Base-by-base conservation (phyloP, 2,888 invertebrate species). In the Dicycla oo region DNA sequence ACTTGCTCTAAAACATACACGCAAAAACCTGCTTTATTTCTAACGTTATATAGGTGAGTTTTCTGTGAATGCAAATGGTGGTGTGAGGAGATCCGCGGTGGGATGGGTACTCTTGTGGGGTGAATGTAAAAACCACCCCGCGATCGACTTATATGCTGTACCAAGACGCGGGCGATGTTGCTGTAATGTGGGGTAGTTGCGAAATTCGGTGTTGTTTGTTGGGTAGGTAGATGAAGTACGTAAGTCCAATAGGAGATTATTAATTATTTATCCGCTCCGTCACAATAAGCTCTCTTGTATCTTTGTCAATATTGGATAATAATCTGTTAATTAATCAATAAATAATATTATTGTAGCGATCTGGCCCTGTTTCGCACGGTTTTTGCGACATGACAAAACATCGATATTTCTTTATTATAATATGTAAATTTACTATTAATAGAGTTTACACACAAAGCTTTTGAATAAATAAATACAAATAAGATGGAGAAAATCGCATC, bases 131-230 rank as follows among this genome's bases (percentile, higher is more conserved):
- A 94, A 94, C 94, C 95, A 94, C 96, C 95, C 93, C 94, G 94
- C 94, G 94, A 95, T 95, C 95, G 95, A 95, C 95, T 95, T 95
- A 95, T 95, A 94, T 94, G 94, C 93, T 95, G 94, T 95, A 94
- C 95, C 94, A 95, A 95, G 95, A 95, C 94, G 92, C 86, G 86
- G 71, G 74, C 87, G 89, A 49, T 74, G 78, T 80, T 72, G 51
- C 40, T 74, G 80, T 30, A 87, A 69, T 84, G 66, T 53, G 88
- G 18, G 45, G 91, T 84, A 88, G 60, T 43, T 86, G 86, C 64
- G 64, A 75, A 54, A 49, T 78, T 56, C 49, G 23, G 3, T 56
- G 0, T 45, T 13, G 43, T 54, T 15, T 13, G 20, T 30, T 45
- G 6, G 45, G 18, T 45, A 10, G 13, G 69, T 51, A 47, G 45